These are phyloP conservation scores for Zaprionus davidi DNA, from an alignment of 1,140 invertebrate genomes.

Conservation along the genomic window DNA sequence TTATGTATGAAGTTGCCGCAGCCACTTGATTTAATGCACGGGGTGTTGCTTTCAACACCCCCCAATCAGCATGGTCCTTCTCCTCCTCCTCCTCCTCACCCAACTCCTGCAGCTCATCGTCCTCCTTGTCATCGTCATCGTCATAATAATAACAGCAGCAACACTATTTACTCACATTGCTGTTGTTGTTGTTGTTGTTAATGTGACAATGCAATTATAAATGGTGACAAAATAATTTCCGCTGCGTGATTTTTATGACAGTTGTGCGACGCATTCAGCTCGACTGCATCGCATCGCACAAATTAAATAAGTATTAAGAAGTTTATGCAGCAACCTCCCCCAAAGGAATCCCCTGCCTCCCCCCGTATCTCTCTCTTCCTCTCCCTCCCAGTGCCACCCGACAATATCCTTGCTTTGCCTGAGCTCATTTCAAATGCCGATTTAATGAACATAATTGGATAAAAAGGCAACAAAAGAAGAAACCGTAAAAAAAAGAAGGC, in stretches of 20 bases:
- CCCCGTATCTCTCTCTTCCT: not conserved
- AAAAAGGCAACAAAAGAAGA: conserved; percentile 38
- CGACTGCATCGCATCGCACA: conserved; percentile 46
- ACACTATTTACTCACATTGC: conserved; percentile 45
- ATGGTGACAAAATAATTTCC: conserved; percentile 84
- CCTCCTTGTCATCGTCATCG: not conserved
- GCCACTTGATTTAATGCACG: conserved; percentile 80
- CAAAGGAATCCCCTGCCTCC: not conserved
- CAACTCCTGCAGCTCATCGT: conserved; percentile 28
- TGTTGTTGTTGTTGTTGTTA: conserved; percentile 44
- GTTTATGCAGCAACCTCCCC: conserved; percentile 46
- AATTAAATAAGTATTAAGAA: conserved; percentile 79
- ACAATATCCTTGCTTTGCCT: conserved; percentile 10
- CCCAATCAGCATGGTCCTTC: conserved; percentile 50
- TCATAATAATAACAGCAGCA: conserved; percentile 21
- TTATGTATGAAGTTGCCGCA: conserved; percentile 72
- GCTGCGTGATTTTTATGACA: conserved; percentile 83
- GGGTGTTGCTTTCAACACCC: conserved; percentile 81
- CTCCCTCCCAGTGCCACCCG: not conserved
- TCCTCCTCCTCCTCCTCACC: conserved; percentile 25
- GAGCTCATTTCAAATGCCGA: conserved; percentile 70
- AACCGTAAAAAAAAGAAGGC: not conserved
- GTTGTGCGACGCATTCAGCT: conserved; percentile 71
- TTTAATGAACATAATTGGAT: conserved; percentile 79
- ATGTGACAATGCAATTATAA: conserved; percentile 84